Conservation (phyloP, 1,140 invertebrate species). For the Ceratitis capitata region DNA sequence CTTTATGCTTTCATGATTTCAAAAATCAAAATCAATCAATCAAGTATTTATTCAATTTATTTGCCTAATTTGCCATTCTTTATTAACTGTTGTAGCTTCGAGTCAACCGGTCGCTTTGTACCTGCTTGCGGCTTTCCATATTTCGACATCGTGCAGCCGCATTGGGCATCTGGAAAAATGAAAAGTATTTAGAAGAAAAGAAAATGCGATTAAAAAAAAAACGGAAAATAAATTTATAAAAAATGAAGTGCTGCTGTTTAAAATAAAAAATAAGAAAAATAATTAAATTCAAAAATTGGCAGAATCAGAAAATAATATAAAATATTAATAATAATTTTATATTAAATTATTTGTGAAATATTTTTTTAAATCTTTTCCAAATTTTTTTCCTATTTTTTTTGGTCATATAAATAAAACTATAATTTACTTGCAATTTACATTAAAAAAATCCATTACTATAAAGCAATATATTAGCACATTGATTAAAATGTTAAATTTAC, state of each 20-base stretch:
- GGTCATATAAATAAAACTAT: too few relatives aligned
- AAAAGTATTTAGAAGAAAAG: not conserved
- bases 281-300: not conserved
- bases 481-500: too few relatives aligned
- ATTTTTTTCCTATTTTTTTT: too few relatives aligned
- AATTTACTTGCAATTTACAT: too few relatives aligned
- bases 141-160: constrained; percentile 21
- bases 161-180: constrained; percentile 31
- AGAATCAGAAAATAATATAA: not conserved
- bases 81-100: constrained; percentile 29
- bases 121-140: constrained; percentile 24
- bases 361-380: too few relatives aligned
- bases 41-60: not conserved
- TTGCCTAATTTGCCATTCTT: constrained; percentile 34
- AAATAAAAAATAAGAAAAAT: not conserved
- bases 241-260: too few relatives aligned
- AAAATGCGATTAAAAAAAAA: not conserved
- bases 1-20: not conserved
- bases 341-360: too few relatives aligned
- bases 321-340: too few relatives aligned
- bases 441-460: too few relatives aligned
- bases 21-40: too few relatives aligned
- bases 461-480: too few relatives aligned
- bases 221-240: too few relatives aligned
- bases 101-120: not conserved